Conservation (phyloP, 1,140 invertebrate species). For the Adoxophyes honmai region DNA sequence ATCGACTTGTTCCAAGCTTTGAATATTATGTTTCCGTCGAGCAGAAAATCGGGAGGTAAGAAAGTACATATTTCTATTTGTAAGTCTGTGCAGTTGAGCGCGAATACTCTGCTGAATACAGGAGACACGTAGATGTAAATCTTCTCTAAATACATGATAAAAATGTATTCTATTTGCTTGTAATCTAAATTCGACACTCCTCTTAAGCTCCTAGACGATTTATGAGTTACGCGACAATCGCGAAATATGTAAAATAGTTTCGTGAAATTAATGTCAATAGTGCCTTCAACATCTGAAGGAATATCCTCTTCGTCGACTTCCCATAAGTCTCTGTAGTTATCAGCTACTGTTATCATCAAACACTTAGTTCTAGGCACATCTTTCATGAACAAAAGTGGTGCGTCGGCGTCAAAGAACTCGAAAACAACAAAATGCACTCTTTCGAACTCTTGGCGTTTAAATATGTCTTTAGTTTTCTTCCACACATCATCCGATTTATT, state of each 20-base stretch:
- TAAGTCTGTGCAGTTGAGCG: constrained; percentile 20
- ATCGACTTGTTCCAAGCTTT: constrained; percentile 28
- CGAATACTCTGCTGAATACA: constrained; percentile 21
- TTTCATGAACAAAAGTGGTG: constrained; percentile 23
- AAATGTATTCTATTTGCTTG: constrained; percentile 28
- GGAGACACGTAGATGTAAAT: constrained; percentile 29
- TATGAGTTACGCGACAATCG: constrained; percentile 26
- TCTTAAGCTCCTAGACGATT: constrained; percentile 20
- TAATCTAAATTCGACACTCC: constrained; percentile 24
- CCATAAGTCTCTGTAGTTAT: constrained; percentile 26
- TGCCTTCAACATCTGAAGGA: not conserved
- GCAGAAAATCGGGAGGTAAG: constrained; percentile 27
- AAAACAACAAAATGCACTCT: constrained; percentile 25
- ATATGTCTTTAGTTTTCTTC: constrained; percentile 12
- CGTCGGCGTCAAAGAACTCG: constrained; percentile 22
- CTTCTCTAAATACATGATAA: constrained; percentile 28
- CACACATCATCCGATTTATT: constrained; percentile 15
- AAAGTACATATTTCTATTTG: constrained; percentile 17
- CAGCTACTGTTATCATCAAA: constrained; percentile 29
- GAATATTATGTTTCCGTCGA: constrained; percentile 29
- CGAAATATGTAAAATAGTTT: constrained; percentile 21
- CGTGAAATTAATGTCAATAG: constrained; percentile 21
- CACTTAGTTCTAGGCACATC: constrained; percentile 19
- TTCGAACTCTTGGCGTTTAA: constrained; percentile 21
- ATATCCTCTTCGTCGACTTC: constrained; percentile 9